Evolutionary conservation across 2,797 vertebrate species (phyloP).

Genomic region (Clarias platycephalus): DNA sequence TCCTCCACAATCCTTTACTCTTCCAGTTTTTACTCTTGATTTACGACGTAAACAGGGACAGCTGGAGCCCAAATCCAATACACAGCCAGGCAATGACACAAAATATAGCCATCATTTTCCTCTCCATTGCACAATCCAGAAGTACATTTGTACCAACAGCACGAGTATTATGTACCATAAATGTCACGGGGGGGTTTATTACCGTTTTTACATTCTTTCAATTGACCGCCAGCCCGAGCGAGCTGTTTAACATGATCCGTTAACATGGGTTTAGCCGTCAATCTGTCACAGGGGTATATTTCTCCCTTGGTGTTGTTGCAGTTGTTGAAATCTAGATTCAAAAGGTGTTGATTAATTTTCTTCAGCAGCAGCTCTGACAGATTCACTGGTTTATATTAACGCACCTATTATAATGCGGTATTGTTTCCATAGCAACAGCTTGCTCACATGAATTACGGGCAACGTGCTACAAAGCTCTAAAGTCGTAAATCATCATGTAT

Average conservation of each 20-base stretch:
- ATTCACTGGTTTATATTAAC: not conserved
- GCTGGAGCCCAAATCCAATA: slow-evolving; percentile 55
- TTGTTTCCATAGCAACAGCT: not conserved
- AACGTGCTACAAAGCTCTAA: not conserved
- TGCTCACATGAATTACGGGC: not conserved
- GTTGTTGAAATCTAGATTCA: not conserved
- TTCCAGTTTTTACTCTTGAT: slow-evolving; percentile 7
- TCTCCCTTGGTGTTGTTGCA: not conserved
- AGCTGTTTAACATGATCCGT: slow-evolving; percentile 8
- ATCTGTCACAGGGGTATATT: not conserved
- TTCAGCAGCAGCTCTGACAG: not conserved
- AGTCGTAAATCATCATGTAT: not conserved
- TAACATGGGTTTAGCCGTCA: not conserved
- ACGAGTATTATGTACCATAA: slow-evolving; percentile 23
- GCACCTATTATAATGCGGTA: not conserved
- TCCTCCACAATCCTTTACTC: slow-evolving; percentile 21
- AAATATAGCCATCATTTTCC: slow-evolving; percentile 76
- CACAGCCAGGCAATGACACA: not conserved
- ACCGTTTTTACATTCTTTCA: slow-evolving; percentile 8
- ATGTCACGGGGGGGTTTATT: slow-evolving; percentile 19
- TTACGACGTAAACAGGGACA: slow-evolving; percentile 30
- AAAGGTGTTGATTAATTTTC: not conserved
- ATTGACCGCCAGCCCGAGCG: slow-evolving; percentile 11
- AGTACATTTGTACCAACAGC: slow-evolving; percentile 11
- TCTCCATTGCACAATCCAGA: slow-evolving; percentile 65